A percentile compares a stretch with the other conserved stretches of the same genome.
Conservation (phyloP, 2,797 vertebrate genomes). For the Molothrus aeneus region DNA sequence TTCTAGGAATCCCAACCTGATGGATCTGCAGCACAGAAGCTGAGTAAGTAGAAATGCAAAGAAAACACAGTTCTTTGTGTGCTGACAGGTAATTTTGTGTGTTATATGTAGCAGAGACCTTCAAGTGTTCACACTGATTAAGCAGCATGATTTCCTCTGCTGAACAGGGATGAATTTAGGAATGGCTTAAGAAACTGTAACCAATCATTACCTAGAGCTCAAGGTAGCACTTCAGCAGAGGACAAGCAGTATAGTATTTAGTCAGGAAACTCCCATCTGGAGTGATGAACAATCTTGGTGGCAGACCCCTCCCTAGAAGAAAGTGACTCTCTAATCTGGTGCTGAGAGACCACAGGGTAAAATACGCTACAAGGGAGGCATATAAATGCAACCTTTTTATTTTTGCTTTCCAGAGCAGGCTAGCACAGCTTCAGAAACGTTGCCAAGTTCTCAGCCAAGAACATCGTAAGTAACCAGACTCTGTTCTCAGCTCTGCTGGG, state of each 20-base stretch:
- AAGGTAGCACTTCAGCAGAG: background rate
- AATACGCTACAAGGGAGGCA: background rate
- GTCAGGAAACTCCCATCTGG: background rate
- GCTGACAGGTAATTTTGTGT: background rate
- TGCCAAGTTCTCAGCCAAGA: constrained; percentile 71
- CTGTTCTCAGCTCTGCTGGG: background rate
- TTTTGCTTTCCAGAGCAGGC: constrained; percentile 74
- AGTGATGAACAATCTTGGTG: background rate
- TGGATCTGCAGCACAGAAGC: constrained; percentile 74
- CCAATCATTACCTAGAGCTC: background rate
- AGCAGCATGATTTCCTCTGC: background rate
- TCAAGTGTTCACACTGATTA: background rate
- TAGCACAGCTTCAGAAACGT: constrained; percentile 69
- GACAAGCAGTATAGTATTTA: background rate
- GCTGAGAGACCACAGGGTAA: background rate
- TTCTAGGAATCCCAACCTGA: constrained; percentile 80
- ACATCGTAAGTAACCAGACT: constrained; percentile 81
- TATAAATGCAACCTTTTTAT: background rate
- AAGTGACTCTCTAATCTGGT: background rate
- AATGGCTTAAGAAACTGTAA: background rate
- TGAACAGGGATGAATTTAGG: background rate
- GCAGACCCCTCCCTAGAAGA: background rate
- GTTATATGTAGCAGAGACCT: background rate
- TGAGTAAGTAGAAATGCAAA: constrained; percentile 81
- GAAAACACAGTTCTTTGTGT: background rate